Percentiles rank a stretch among this genome's conserved stretches.
Conservation (phyloP, 2,113 vertebrate species). For the Pampusana beccarii region DNA sequence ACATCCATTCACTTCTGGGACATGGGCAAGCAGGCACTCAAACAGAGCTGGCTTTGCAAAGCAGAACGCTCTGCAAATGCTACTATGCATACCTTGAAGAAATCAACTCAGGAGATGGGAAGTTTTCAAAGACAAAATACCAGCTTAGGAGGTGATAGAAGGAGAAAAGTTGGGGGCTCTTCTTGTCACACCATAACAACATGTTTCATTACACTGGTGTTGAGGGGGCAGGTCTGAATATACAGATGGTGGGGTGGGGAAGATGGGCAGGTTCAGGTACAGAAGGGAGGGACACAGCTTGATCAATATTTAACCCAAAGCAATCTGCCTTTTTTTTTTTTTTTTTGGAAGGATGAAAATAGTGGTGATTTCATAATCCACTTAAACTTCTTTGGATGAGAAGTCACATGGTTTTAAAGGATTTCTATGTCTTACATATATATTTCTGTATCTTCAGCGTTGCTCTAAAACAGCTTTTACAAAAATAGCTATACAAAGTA, state of each 20-base stretch:
- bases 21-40: neutral
- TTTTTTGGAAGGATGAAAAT: neutral
- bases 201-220: neutral
- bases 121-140: neutral
- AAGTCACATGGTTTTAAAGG: neutral
- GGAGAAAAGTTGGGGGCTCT: neutral
- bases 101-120: neutral
- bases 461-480: neutral
- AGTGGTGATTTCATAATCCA: neutral
- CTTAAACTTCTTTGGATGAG: neutral
- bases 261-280: neutral
- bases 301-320: neutral
- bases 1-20: neutral
- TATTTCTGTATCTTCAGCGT: neutral
- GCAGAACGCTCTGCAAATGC: neutral
- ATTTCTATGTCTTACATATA: neutral
- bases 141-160: neutral
- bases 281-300: neutral
- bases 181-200: rapidly evolving
- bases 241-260: neutral
- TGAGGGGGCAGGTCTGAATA: neutral
- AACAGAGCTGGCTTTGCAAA: neutral
- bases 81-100: neutral
- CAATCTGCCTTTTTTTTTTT: neutral
- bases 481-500: neutral